Conservation (phyloP, 1,140 invertebrate species). For the Drosophila repleta region DNA sequence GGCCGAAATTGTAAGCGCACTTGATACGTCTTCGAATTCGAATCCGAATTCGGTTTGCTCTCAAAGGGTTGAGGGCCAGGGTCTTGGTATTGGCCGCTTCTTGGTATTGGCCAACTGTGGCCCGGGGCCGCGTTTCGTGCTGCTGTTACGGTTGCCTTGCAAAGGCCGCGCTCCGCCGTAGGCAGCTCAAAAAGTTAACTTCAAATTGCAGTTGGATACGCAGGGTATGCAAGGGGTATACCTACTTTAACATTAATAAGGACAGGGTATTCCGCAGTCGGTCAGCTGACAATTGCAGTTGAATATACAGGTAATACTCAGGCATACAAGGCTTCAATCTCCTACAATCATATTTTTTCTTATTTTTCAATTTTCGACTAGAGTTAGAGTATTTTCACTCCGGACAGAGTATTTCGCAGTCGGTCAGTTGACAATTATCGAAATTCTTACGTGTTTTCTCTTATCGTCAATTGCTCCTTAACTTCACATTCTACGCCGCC, state of each 20-base stretch:
- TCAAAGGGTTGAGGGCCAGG: conserved; percentile 2
- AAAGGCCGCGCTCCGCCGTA: conserved; percentile 4
- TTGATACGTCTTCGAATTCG: conserved; percentile 46
- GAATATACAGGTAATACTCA: no score
- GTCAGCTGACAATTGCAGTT: no score
- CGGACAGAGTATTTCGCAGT: background rate
- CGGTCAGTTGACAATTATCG: background rate
- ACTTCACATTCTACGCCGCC: conserved; percentile 3
- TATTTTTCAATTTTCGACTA: background rate
- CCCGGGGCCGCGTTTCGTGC: conserved; percentile 27
- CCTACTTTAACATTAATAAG: no score
- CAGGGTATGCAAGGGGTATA: conserved; percentile 3
- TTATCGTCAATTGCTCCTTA: conserved; percentile 31
- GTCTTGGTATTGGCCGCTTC: conserved; percentile 4
- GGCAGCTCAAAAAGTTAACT: conserved; percentile 13
- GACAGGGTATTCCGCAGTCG: no score
- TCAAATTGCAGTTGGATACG: conserved; percentile 34
- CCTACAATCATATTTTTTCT: no score
- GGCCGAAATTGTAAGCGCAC: conserved; percentile 55
- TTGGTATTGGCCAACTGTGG: conserved; percentile 10
- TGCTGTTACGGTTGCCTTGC: conserved; percentile 27
- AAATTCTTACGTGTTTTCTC: conserved; percentile 25
- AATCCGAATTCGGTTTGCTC: conserved; percentile 16
- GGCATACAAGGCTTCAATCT: no score
- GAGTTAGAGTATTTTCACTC: background rate